Base-by-base conservation (phyloP, 2,113 vertebrate genomes). In the Thunnus maccoyii region DNA sequence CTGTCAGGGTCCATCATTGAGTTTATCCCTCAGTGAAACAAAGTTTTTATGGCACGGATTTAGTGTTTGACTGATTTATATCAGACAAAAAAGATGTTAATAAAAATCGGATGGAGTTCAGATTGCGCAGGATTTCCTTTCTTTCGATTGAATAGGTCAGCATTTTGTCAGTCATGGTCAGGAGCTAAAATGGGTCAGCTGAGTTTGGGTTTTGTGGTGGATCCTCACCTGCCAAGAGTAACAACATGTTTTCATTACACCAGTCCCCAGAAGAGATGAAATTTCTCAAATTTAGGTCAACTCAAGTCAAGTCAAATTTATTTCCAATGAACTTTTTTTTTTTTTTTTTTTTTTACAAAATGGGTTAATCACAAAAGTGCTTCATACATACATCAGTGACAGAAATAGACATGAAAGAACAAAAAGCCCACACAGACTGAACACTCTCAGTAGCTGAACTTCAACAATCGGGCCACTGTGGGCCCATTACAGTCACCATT, bases 11-110 rank as follows among this genome's bases (percentile, higher is more conserved):
- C 61, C 50, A 57, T 92, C 72, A 80, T 17, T 0, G 3, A 58
- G 58, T 84, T 84, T 75, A 89, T 72, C 72, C 70, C 72, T 64
- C 22, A 78, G 58, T 75, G 67, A 82, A 78, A 81, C 78, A 60
- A 80, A 77, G n/a, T 3, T 80, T 85, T 87, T 86, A 90, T 51
- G 60, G 74, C 72, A 50, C n/a, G 6, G 74, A 80, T 87, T 86
- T 76, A 51, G 50, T n/a, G 13, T 78, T 83, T 78, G 71, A 80
- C 41, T 68, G 83, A 87, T 83, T 86, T 83, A 89, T 64, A n/a
- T 48, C 41, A 67, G 8, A 27, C 47, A 2, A 4, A 18, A 18
- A 48, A 22, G 7, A 51, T 48, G n/a, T 16, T 7, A 22, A 4
- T 47, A 47, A 63, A 71, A 54, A 46, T 20, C 14, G 11, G 25